These are phyloP conservation scores for Palloptera scutellata DNA, from an alignment of 2,888 invertebrate species.

Conservation along the genomic window DNA sequence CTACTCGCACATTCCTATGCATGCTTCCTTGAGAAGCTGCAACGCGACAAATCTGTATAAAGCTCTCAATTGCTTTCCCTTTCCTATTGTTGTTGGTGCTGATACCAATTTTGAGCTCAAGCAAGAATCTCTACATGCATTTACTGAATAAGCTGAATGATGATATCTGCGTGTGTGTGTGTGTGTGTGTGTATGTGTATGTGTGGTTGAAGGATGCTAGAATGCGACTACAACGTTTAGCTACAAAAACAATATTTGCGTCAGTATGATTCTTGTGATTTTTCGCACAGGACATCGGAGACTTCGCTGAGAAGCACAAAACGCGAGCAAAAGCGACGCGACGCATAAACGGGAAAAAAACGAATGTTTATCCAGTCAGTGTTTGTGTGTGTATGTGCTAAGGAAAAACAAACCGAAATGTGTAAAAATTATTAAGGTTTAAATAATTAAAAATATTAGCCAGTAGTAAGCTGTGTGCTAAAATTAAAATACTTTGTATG, in stretches of 20 bases:
- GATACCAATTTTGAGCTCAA: too few relatives aligned
- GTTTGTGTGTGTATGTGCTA: constrained; percentile 41
- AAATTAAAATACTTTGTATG: too few relatives aligned
- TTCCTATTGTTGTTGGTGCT: too few relatives aligned
- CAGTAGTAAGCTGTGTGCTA: too few relatives aligned
- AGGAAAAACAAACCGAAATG: constrained; percentile 51
- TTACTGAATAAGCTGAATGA: too few relatives aligned
- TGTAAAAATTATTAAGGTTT: too few relatives aligned
- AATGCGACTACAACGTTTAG: constrained; percentile 1
- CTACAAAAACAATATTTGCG: constrained; percentile 55
- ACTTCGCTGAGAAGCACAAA: neutral
- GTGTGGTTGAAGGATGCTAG: neutral
- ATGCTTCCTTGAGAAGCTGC: too few relatives aligned
- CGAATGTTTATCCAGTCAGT: constrained; percentile 31
- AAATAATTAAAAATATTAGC: too few relatives aligned
- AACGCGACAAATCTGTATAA: too few relatives aligned
- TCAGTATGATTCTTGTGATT: constrained; percentile 58
- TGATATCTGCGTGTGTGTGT: too few relatives aligned
- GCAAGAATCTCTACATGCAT: too few relatives aligned
- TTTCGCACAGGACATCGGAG: constrained; percentile 56
- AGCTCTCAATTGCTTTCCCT: too few relatives aligned
- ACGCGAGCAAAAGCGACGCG: neutral
- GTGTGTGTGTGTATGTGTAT: neutral
- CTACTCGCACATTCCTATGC: neutral
- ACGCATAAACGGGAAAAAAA: constrained; percentile 41